These are phyloP conservation scores for Hylaeus anthracinus DNA, from an alignment of 1,140 invertebrate genomes.

Conservation along the genomic window DNA sequence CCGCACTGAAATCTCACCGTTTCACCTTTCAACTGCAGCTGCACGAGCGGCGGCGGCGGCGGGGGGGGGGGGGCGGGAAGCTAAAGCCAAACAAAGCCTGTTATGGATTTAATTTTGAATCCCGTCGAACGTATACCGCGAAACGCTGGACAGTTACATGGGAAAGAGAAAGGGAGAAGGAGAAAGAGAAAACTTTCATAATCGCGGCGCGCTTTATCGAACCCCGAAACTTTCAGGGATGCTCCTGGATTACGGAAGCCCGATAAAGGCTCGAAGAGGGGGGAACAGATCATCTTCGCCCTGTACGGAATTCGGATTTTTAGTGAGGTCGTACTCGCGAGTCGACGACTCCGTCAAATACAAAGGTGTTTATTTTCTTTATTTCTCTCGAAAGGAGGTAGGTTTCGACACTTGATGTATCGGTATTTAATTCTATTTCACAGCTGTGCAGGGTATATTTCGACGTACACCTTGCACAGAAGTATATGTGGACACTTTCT, in stretches of 20 bases:
- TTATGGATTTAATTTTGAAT: conserved; percentile 56
- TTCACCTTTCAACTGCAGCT: conserved; percentile 39
- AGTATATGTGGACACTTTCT: too few species aligned
- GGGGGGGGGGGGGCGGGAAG: background rate
- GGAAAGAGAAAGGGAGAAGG: background rate
- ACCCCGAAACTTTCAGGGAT: conserved; percentile 45
- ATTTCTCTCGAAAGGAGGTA: conserved; percentile 24
- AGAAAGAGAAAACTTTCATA: conserved; percentile 45
- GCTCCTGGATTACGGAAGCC: conserved; percentile 35
- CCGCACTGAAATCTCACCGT: conserved; percentile 4
- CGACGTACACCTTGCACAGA: too few species aligned
- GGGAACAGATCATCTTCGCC: conserved; percentile 38
- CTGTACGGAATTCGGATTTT: conserved; percentile 41
- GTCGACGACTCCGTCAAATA: conserved; percentile 21
- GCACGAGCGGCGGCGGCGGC: background rate
- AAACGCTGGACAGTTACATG: conserved; percentile 25
- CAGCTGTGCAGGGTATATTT: too few species aligned
- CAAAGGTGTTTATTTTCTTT: background rate
- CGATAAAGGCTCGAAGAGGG: conserved; percentile 35
- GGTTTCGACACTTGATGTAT: conserved; percentile 34
- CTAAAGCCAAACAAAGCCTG: conserved; percentile 29
- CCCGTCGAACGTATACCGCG: conserved; percentile 19
- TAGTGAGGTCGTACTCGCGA: conserved; percentile 10
- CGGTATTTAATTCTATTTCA: conserved; percentile 42
- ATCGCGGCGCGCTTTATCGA: conserved; percentile 49